Percentiles rank a stretch among this genome's conserved stretches.
phyloP scores from a whole-genome alignment of 2,888 invertebrate genomes.

The Drosophila austrosaltans region DNA sequence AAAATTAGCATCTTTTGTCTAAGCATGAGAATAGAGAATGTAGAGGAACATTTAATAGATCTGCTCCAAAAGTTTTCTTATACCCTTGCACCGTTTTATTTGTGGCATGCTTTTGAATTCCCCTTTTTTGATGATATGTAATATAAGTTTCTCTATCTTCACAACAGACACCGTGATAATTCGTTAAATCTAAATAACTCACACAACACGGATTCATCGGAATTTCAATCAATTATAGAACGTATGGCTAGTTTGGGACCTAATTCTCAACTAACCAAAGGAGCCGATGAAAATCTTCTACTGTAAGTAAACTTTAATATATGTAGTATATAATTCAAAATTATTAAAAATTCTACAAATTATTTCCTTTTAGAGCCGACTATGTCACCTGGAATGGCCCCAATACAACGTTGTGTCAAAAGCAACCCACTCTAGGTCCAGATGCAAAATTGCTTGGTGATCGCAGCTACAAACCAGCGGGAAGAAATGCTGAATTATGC shows the following conservation, averaged over 20 bases:
- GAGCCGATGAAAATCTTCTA: slow-evolving; percentile 90
- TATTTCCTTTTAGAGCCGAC: slow-evolving; percentile 86
- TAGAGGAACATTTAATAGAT: slow-evolving; percentile 13
- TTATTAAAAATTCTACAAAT: background rate
- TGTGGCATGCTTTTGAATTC: slow-evolving; percentile 1
- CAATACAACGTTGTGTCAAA: slow-evolving; percentile 86
- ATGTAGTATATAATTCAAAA: background rate
- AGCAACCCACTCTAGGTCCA: slow-evolving; percentile 85
- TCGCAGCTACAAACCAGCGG: slow-evolving; percentile 85
- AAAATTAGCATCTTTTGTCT: slow-evolving; percentile 8
- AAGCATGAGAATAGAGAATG: slow-evolving; percentile 9
- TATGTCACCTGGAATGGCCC: slow-evolving; percentile 94
- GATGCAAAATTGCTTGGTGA: slow-evolving; percentile 84
- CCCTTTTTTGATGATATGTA: background rate
- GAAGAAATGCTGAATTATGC: slow-evolving; percentile 87
- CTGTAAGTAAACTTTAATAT: slow-evolving; percentile 86
- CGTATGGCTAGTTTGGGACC: slow-evolving; percentile 86
- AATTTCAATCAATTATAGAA: slow-evolving; percentile 81
- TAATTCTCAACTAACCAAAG: slow-evolving; percentile 89
- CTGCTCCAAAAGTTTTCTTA: background rate
- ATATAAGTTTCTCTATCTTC: background rate
- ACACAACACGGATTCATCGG: slow-evolving; percentile 74
- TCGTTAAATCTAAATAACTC: slow-evolving; percentile 57
- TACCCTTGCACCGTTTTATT: slow-evolving; percentile 5
- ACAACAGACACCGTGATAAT: slow-evolving; percentile 71